Evolutionary conservation across 2,888 invertebrate genomes (phyloP).

Genomic region (Cryptosula pallasiana): DNA sequence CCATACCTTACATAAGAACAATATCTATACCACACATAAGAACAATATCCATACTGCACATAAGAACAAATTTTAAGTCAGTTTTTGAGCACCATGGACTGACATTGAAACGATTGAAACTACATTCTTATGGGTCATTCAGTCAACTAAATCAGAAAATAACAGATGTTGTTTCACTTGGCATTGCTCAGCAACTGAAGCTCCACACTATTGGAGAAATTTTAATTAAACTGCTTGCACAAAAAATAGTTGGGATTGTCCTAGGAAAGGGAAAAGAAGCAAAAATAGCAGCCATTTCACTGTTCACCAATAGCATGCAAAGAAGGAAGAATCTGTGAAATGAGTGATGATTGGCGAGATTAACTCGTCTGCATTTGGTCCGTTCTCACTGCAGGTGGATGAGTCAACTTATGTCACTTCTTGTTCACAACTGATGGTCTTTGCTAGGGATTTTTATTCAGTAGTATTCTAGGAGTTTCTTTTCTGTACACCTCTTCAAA

Average conservation of each 20-base stretch:
- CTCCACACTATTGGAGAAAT: conserved; percentile 23
- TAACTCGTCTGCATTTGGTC: conserved; percentile 23
- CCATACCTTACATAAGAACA: too few relatives aligned
- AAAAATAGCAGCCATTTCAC: conserved; percentile 24
- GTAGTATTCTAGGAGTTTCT: conserved; percentile 13
- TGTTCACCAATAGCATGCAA: conserved; percentile 26
- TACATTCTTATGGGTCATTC: background rate
- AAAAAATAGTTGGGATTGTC: conserved; percentile 25
- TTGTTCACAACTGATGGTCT: conserved; percentile 21
- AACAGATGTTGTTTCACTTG: background rate
- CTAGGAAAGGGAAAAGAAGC: conserved; percentile 23
- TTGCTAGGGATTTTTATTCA: background rate
- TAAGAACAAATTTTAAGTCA: background rate
- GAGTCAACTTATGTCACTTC: conserved; percentile 26
- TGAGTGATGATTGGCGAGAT: conserved; percentile 25
- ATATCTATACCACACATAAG: too few relatives aligned
- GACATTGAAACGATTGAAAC: background rate
- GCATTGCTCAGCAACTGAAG: background rate
- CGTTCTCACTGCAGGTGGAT: conserved; percentile 26
- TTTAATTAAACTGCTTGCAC: background rate
- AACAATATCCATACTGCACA: background rate
- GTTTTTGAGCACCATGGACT: background rate
- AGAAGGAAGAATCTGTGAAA: conserved; percentile 26
- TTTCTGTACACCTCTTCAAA: conserved; percentile 22
- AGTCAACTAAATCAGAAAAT: background rate